Conservation (phyloP, 2,797 vertebrate species). For the Macroramphosus scolopax region DNA sequence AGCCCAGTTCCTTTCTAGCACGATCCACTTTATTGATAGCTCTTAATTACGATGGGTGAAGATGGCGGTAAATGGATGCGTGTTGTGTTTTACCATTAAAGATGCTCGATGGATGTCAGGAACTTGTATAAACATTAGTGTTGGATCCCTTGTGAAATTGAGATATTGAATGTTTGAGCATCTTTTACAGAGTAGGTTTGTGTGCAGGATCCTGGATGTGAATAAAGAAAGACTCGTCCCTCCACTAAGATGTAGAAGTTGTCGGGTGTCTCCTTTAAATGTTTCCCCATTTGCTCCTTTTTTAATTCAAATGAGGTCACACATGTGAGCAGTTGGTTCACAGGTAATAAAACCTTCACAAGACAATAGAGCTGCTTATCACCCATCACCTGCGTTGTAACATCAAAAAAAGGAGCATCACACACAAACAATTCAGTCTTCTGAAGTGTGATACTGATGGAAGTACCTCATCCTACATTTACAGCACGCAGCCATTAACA, state of each 20-base stretch:
- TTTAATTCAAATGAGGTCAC: slow-evolving; percentile 29
- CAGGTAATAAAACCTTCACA: slow-evolving; percentile 40
- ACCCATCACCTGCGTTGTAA: slow-evolving; percentile 23
- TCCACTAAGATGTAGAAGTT: background rate
- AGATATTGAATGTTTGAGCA: background rate
- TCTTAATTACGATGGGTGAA: slow-evolving; percentile 36
- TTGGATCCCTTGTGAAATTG: background rate
- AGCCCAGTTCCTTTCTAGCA: slow-evolving; percentile 28
- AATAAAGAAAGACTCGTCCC: background rate
- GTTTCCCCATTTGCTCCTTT: slow-evolving; percentile 23
- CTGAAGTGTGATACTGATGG: slow-evolving; percentile 11
- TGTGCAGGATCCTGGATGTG: no score
- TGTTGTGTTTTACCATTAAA: slow-evolving; percentile 1
- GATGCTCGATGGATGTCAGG: background rate
- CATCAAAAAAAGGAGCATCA: slow-evolving; percentile 6
- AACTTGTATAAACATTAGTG: background rate
- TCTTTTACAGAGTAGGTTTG: no score
- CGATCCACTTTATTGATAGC: slow-evolving; percentile 49
- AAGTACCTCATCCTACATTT: no score
- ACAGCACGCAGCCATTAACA: no score
- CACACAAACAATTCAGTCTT: background rate
- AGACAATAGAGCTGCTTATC: slow-evolving; percentile 38
- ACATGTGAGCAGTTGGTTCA: slow-evolving; percentile 32
- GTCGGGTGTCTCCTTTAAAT: no score
- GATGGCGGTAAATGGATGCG: background rate